Evolutionary conservation across 2,888 invertebrate species (phyloP), one percentile per base, ranked within the genome.

Genomic region (Diaprepes abbreviatus): DNA sequence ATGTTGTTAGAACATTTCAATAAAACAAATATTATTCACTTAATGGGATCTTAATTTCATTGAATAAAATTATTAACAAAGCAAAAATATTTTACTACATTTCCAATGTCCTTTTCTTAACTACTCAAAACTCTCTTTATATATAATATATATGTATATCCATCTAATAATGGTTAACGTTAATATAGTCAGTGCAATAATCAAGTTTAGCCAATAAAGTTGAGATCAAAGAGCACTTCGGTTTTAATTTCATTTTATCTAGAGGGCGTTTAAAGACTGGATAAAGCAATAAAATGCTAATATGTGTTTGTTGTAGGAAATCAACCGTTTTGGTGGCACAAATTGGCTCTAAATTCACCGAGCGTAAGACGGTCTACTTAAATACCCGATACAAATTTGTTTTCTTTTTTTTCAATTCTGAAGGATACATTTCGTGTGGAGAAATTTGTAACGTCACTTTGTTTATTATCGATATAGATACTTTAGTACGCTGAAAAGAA

Each of bases 251-350:
- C 85, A 86, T 85, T 86, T 86, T 86, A 86, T 85, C 86, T 85
- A 83, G 82, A 84, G 85, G 85, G 85, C 83, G 83, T 83, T 81
- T 81, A 83, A 83, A 80, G 68, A 66, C 82, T 79, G 82, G 85
- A 85, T 82, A 81, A 84, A 83, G 84, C 89, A 89, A 89, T 89
- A 89, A 89, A 89, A 89, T 89, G 89, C 87, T 89, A 89, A 89
- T 89, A 87, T 84, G 85, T 89, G 89, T 89, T 89, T 89, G 89
- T 87, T 85, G 86, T 87, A 85, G 87, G 85, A 89, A 89, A 89
- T 88, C 88, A 88, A 79, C 79, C 83, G 83, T 80, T 74, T 80
- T 82, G 82, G 81, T 78, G 78, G 79, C 79, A 77, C 78, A 77
- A 76, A 69, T 69, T 69, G 69, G 64, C 64, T 69, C 59, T 74